Evolutionary conservation across 2,888 invertebrate species (phyloP).

Genomic region (Drosophila algonquin): DNA sequence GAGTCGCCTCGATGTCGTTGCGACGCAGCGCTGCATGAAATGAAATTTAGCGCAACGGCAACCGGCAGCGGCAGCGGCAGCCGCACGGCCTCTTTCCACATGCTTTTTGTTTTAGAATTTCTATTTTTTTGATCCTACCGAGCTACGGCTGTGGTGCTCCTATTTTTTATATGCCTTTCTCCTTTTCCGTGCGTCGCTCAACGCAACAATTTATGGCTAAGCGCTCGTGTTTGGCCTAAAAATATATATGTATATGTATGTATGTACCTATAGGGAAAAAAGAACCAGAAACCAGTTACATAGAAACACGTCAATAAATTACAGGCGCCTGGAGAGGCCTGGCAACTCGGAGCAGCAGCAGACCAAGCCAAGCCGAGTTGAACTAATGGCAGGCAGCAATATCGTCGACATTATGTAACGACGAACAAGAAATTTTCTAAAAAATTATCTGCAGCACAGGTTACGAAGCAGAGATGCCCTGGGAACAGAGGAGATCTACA

Average conservation of each 20-base stretch:
- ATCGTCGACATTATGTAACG: slow-evolving; percentile 20
- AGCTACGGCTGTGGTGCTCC: slow-evolving; percentile 8
- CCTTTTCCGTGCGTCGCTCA: slow-evolving; percentile 44
- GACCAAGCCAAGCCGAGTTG: slow-evolving; percentile 45
- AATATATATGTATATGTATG: slow-evolving; percentile 29
- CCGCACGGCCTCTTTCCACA: slow-evolving; percentile 22
- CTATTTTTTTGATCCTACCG: not conserved
- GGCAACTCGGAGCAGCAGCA: not conserved
- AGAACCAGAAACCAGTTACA: slow-evolving; percentile 52
- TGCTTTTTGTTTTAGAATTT: slow-evolving; percentile 34
- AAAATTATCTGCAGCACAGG: slow-evolving; percentile 2
- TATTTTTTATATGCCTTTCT: slow-evolving; percentile 26
- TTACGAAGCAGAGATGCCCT: not conserved
- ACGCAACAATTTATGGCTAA: slow-evolving; percentile 73
- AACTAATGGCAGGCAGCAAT: slow-evolving; percentile 58
- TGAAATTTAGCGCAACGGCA: slow-evolving; percentile 71
- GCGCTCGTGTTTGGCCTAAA: slow-evolving; percentile 70
- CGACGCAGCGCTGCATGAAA: slow-evolving; percentile 68
- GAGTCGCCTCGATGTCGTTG: slow-evolving; percentile 44
- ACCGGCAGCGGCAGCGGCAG: not conserved
- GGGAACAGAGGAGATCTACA: not conserved
- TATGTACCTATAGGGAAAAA: slow-evolving; percentile 34
- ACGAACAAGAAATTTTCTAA: slow-evolving; percentile 1
- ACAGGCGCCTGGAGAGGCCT: slow-evolving; percentile 45
- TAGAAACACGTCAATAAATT: slow-evolving; percentile 73